These are phyloP conservation scores for Meloe dianella DNA, from an alignment of 2,888 invertebrate species.

Conservation along the genomic window DNA sequence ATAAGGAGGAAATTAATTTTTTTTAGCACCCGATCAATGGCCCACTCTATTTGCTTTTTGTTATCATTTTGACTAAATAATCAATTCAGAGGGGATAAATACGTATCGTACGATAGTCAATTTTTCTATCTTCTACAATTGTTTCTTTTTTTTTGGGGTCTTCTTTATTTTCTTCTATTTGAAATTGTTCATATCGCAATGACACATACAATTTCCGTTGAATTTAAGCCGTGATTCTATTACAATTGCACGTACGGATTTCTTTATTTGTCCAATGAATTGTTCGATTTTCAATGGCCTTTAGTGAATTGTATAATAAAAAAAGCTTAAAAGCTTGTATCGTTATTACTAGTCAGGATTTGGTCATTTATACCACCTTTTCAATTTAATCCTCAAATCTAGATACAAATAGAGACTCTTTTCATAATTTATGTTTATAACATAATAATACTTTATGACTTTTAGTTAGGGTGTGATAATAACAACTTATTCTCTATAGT, in stretches of 20 bases:
- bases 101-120: not conserved
- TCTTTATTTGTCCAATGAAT: conserved; percentile 33
- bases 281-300: conserved; percentile 33
- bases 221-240: conserved; percentile 31
- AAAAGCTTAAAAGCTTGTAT: conserved; percentile 27
- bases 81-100: not conserved
- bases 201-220: conserved; percentile 29
- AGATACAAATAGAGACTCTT: not conserved
- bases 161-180: not conserved
- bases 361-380: conserved; percentile 8
- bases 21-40: conserved; percentile 19
- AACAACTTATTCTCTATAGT: not conserved
- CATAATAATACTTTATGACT: not conserved
- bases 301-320: conserved; percentile 19
- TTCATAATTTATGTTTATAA: not conserved
- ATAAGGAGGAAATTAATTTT: conserved; percentile 25
- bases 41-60: conserved; percentile 18
- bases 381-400: not conserved
- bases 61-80: conserved; percentile 3
- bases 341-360: conserved; percentile 33
- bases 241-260: conserved; percentile 36
- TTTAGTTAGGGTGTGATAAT: not conserved
- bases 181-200: conserved; percentile 31
- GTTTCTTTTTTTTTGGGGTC: not conserved
- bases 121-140: not conserved